Base-by-base conservation (phyloP, 2,113 vertebrate genomes). In the Xyliphius kryptos region DNA sequence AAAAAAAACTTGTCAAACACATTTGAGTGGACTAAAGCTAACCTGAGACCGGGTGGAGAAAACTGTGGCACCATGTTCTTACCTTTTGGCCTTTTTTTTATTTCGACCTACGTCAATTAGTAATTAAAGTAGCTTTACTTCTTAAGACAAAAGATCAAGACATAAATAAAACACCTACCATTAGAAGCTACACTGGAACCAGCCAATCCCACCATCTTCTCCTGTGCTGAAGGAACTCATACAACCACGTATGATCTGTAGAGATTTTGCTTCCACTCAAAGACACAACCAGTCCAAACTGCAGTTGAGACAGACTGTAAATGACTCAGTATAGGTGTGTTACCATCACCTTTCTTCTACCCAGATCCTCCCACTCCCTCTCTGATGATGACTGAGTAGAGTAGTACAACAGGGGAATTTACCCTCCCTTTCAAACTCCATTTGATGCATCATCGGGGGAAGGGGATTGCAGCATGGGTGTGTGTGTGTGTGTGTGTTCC, bases 121-220 rank as follows among this genome's bases (percentile, higher is more conserved):
- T 6, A 20, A 17, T 37, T 43, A 6, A 50, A 43, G 61, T 6
- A 56, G 11, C 22, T 56, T 8, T 61, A 50, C 3, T 21, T 6
- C 2, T 14, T 6, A 66, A 56, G 14, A 16, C 14, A 15, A 32
- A 32, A 32, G 26, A 32, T 32, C 11, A 19, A 63, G 22, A n/a
- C 49, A 65, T n/a, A 41, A 66, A 68, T n/a, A 32, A 66, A 68
- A 53, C 15, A 67, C 76, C 51, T 77, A 77, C 73, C 76, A 46
- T 63, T 60, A 36, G 47, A 63, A 68, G 52, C 56, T 75, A 68
- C 52, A 46, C 61, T 59, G 13, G 67, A 59, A 22, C 55, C 66
- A 38, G 67, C 21, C 49, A 70, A 63, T 9, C 65, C 72, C 64
- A 77, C 72, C 76, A 77, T 77, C 50, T 60, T 56, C 47, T 54